Evolutionary conservation across 1,140 invertebrate genomes (phyloP), one percentile per base, ranked within the genome.

Genomic region (Cyclargus thomasi): DNA sequence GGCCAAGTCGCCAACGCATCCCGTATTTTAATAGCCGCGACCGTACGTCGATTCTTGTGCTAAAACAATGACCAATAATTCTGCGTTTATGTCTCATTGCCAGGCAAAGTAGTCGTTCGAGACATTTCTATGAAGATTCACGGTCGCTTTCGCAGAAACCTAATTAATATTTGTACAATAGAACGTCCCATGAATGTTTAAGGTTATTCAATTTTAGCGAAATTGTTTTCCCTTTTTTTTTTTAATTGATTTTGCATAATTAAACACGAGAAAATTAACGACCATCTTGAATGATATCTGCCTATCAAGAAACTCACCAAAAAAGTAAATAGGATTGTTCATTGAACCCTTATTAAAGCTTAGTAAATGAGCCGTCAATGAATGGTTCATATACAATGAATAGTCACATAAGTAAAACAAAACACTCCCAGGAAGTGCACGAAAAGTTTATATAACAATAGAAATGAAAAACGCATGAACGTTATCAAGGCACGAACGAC

Each of bases 61-160:
- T 85, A 83, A 86, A 83, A 88, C 84, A 88, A 88, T 85, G 84
- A 77, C 78, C 83, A 82, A 86, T 88, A 88, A 88, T 76, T 86
- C 80, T 79, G 77, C 79, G 80, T 83, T 86, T 85, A 84, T 80
- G 80, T 79, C 80, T 82, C 82, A 85, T 82, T 77, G 81, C 74
- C 29, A 29, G 73, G 74, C 73, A 70, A 74, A 78, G 67, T 74
- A 80, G 68, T 71, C 70, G 62, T 39, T 63, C 67, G 20, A 62
- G 65, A 73, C 72, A 74, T 74, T 76, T 64, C 69, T 67, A 71
- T 72, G 70, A 64, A 67, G 65, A 72, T 67, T 67, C 55, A 11
- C 17, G 18, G 55, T 18, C 18, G 20, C 55, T 59, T 59, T 20
- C 55, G 10, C 17, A 22, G 18, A 20, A 21, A 59, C 20, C 20